Base-by-base conservation (phyloP, 2,797 vertebrate species). In the Siniperca scherzeri region DNA sequence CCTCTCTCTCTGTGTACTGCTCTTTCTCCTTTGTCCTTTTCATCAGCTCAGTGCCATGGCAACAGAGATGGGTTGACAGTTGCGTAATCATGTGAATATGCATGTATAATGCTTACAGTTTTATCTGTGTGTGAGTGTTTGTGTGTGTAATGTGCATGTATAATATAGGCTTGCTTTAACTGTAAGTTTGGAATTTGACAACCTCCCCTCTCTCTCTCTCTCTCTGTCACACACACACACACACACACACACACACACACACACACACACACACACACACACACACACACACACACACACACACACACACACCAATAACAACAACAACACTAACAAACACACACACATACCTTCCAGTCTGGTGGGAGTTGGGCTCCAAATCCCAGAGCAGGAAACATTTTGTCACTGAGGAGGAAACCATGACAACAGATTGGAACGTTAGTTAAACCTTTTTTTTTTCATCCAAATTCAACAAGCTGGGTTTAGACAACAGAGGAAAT, bases 311-410 rank as follows among this genome's bases (percentile, higher is more conserved):
- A n/a, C 59, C 42, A 71, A 61, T 3, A 52, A 56, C 46, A 48
- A 60, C 21, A 62, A 16, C 25, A 72, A 33, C 21, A 74, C 5
- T 22, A 70, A 65, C 30, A 22, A 42, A 75, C 11, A 7, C 11
- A 60, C 65, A 77, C 60, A 81, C 52, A 84, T 88, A 99, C 99
- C 98, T 99, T 99, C 98, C 99, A 99, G 95, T 99, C 98, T 44
- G 98, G 98, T 0, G 98, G 98, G 83, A 99, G 95, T 91, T 99
- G 98, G 72, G 99, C 99, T 4, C 99, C 99, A n/a, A 99, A 99
- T 89, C 99, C 99, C 91, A 99, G 95, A 74, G 99, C 99, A 83
- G 99, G 99, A 96, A 99, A 99, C 97, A 99, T 98, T 96, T 99
- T 99, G 93, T 99, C 97, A 57, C 99, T 99, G 86, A 82, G 89